Evolutionary conservation across 1,140 invertebrate species (phyloP), one percentile per base, ranked within the genome.

Genomic region (Theocolax elegans): DNA sequence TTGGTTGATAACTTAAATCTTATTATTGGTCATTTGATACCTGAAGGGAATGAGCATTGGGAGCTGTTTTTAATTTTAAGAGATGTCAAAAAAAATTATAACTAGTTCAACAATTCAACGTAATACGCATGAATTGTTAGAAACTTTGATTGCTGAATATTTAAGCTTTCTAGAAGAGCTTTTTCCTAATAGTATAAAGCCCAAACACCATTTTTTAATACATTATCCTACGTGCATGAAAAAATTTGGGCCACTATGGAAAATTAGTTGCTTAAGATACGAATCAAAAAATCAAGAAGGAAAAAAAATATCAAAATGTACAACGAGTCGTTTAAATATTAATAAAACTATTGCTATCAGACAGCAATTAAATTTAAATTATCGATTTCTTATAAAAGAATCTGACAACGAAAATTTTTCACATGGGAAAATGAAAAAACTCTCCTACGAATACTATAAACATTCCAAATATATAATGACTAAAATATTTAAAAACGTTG

Each of bases 11-110:
- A 68, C 29, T 60, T 74, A 27, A 48, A 1, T 44, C 19, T 71
- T 2, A 71, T 74, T 42, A 67, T 71, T 21, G 67, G 67, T 13
- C 23, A 67, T 53, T 17, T 64, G 0, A 25, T 74, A 49, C 58
- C 58, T 8, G 29, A 27, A 49, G 51, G 35, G 21, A 54, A 74
- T 64, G 12, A 38, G 29, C 29, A 54, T 44, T 74, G 68, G 64
- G 13, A 38, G 7, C 23, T 72, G 17, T 64, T 53, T 9, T 53
- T 66, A 48, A 6, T 51, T 13, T 42, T 70, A 35, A 69, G 66
- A 60, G 17, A 70, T 73, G 29, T 23, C 62, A 19, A 35, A 66
- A 13, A 73, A 70, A 19, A n/a, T 70, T 46, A 56, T 40, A 29
- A 67, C 53, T 21, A 46, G 31, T 62, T 25, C 19, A 58, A 35